These are phyloP conservation scores for Dasypus novemcinctus DNA, from an alignment of 2,113 vertebrate species.

Conservation along the genomic window DNA sequence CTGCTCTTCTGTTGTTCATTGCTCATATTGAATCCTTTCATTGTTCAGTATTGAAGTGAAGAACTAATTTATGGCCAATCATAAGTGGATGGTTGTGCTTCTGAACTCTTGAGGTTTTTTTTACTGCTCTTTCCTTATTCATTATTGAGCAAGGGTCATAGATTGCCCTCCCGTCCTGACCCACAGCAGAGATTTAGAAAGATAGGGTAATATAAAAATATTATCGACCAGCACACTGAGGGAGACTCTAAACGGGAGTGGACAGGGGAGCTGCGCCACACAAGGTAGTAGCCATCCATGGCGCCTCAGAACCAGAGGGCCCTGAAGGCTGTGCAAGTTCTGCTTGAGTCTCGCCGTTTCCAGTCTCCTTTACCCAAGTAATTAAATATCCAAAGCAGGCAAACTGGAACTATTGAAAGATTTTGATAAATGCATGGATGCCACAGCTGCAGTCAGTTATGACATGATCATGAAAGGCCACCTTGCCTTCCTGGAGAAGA, in stretches of 20 bases:
- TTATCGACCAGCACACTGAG: no score
- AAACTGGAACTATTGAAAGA: background rate
- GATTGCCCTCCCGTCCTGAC: background rate
- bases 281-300: rapidly evolving
- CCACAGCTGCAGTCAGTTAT: background rate
- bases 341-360: background rate
- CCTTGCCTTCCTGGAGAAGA: background rate
- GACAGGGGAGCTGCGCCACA: no score
- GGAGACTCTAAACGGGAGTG: background rate
- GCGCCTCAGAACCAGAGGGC: background rate
- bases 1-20: background rate
- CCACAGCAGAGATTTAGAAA: background rate
- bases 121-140: background rate
- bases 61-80: background rate
- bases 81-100: background rate
- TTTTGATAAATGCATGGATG: background rate
- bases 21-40: background rate
- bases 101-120: background rate
- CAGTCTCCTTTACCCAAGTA: background rate
- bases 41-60: background rate
- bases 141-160: background rate
- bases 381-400: background rate
- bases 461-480: background rate
- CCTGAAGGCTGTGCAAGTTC: background rate
- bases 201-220: background rate